A percentile compares a stretch with the other conserved stretches of the same genome.
These are phyloP conservation scores for Teleogryllus occipitalis DNA, from an alignment of 1,140 invertebrate genomes.

Conservation along the genomic window DNA sequence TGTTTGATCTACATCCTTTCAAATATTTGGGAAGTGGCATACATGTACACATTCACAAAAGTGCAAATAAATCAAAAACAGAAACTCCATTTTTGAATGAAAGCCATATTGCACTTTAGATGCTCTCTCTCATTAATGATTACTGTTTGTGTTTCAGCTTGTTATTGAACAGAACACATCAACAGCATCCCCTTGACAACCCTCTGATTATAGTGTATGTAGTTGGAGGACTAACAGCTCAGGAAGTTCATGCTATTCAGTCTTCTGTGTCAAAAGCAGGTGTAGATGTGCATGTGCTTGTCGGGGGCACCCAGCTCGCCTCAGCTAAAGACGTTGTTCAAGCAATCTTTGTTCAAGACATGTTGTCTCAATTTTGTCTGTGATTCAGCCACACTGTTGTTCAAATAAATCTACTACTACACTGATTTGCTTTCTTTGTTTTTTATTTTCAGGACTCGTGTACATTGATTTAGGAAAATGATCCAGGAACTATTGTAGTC, in stretches of 20 bases:
- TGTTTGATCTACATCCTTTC: too few species aligned
- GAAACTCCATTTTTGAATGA: too few species aligned
- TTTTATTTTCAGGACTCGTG: too few species aligned
- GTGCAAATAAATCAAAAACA: too few species aligned
- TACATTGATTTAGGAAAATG: too few species aligned
- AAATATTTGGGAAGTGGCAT: too few species aligned
- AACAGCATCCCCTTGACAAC: conserved; percentile 47
- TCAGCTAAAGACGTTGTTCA: conserved; percentile 14
- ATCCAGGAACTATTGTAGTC: too few species aligned
- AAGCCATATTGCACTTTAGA: too few species aligned
- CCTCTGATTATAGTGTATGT: conserved; percentile 48
- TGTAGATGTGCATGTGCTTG: conserved; percentile 9
- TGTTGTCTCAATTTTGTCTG: not conserved
- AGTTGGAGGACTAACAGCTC: conserved; percentile 49
- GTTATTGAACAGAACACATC: conserved; percentile 33
- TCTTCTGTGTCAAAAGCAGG: conserved; percentile 17
- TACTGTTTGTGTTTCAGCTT: conserved; percentile 30
- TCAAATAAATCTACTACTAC: too few species aligned
- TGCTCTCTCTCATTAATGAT: too few species aligned
- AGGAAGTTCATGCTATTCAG: conserved; percentile 39
- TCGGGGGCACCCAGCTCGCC: conserved; percentile 19
- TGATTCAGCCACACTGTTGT: not conserved
- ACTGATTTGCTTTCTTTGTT: too few species aligned
- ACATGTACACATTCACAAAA: too few species aligned
- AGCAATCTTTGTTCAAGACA: conserved; percentile 7